These are phyloP conservation scores for Odontothrips loti DNA, from an alignment of 2,888 invertebrate genomes.

Conservation along the genomic window DNA sequence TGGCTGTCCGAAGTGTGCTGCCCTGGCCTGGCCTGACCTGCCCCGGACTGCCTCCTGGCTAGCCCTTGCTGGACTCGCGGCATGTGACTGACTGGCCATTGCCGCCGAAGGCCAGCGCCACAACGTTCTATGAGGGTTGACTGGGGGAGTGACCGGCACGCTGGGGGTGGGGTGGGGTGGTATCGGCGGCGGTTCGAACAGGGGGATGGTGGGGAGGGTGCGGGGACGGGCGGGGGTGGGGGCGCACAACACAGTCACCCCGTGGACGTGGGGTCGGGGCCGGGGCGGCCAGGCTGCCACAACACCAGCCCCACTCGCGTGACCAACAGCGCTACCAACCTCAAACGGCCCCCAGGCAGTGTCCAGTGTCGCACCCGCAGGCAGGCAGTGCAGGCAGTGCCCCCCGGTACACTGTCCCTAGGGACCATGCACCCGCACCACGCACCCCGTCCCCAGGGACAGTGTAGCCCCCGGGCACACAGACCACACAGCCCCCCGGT, in stretches of 20 bases:
- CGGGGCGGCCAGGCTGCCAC: not conserved
- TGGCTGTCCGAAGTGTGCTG: not conserved
- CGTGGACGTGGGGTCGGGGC: too few relatives aligned
- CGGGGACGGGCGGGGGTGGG: too few relatives aligned
- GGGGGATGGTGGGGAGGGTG: not conserved
- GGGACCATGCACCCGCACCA: too few relatives aligned
- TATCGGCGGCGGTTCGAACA: not conserved
- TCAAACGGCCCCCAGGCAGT: not conserved
- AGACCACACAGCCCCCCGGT: too few relatives aligned
- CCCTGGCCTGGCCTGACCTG: too few relatives aligned
- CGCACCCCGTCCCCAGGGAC: too few relatives aligned
- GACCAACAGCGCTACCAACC: not conserved
- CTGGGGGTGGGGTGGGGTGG: too few relatives aligned
- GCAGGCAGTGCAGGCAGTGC: too few relatives aligned
- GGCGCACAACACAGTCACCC: too few relatives aligned
- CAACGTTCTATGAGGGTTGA: not conserved
- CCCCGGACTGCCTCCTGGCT: not conserved
- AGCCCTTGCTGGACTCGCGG: not conserved
- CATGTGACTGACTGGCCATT: not conserved
- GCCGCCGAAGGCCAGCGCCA: not conserved
- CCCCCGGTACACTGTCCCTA: too few relatives aligned
- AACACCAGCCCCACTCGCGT: not conserved
- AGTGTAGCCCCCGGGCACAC: not conserved
- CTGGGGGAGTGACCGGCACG: not conserved
- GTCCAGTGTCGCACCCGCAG: not conserved